Percentiles rank a stretch among this genome's conserved stretches.
These are phyloP conservation scores for Globodera ellingtonae DNA, from an alignment of 1,140 invertebrate genomes.

Conservation along the genomic window DNA sequence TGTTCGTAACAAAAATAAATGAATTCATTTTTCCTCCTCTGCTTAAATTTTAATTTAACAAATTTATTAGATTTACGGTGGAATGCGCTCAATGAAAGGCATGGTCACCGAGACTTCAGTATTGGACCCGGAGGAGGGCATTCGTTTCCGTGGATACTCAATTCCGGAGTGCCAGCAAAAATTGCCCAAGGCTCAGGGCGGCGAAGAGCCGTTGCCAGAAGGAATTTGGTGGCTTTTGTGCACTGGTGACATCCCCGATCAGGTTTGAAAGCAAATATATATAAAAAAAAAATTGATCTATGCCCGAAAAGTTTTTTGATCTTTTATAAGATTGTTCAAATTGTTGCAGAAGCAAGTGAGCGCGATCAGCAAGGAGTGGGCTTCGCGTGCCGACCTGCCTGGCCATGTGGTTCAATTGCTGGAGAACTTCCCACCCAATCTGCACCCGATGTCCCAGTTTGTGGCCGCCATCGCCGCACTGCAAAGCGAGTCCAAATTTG, in stretches of 20 bases:
- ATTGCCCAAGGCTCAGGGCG: slow-evolving; percentile 82
- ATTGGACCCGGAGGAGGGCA: slow-evolving; percentile 85
- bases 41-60: too few relatives aligned
- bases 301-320: too few relatives aligned
- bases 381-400: slow-evolving; percentile 82
- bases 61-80: slow-evolving; percentile 82
- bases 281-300: too few relatives aligned
- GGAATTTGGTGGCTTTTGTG: slow-evolving; percentile 92
- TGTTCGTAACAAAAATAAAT: not conserved
- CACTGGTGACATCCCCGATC: slow-evolving; percentile 85
- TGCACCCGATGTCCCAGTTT: slow-evolving; percentile 96
- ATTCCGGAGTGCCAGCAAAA: slow-evolving; percentile 91
- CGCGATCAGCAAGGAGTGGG: slow-evolving; percentile 86
- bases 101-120: slow-evolving; percentile 93
- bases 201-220: slow-evolving; percentile 86
- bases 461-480: slow-evolving; percentile 86
- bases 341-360: slow-evolving; percentile 32
- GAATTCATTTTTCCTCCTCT: slow-evolving; percentile 25
- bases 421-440: slow-evolving; percentile 87
- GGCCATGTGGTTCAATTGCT: slow-evolving; percentile 89
- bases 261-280: not conserved
- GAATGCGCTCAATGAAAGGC: slow-evolving; percentile 93
- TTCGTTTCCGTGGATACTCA: slow-evolving; percentile 88
- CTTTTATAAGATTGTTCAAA: too few relatives aligned
- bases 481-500: slow-evolving; percentile 91